Evolutionary conservation across 2,888 invertebrate genomes (phyloP).

Genomic region (Stenurella melanura): DNA sequence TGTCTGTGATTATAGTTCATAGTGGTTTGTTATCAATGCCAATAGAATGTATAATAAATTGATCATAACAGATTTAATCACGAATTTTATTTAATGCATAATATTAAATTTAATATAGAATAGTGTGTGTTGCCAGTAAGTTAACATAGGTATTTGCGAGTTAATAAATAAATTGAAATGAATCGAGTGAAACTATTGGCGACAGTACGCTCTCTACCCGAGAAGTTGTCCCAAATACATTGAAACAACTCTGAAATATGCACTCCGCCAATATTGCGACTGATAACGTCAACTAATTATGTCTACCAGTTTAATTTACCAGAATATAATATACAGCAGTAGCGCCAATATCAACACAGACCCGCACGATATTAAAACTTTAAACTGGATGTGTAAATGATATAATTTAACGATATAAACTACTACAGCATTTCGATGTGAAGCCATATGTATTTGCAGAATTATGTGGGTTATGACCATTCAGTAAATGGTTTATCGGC

Average conservation of each 20-base stretch:
- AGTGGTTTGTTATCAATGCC: no score
- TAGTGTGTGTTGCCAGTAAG: background rate
- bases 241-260: background rate
- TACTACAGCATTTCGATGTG: background rate
- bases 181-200: background rate
- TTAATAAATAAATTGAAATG: background rate
- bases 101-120: no score
- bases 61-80: no score
- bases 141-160: background rate
- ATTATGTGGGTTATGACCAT: conserved; percentile 44
- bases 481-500: conserved; percentile 34
- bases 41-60: no score
- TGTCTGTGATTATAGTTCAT: no score
- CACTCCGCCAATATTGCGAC: background rate
- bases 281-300: background rate
- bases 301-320: conserved; percentile 2
- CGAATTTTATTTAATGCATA: no score
- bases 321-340: background rate
- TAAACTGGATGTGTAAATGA: background rate
- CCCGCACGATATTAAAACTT: background rate
- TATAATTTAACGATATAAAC: background rate
- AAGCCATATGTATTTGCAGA: conserved; percentile 26
- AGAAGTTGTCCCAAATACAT: background rate
- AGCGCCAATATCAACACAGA: background rate
- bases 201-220: background rate